Evolutionary conservation across 2,797 vertebrate genomes (phyloP).

Genomic region (Fratercula arctica): DNA sequence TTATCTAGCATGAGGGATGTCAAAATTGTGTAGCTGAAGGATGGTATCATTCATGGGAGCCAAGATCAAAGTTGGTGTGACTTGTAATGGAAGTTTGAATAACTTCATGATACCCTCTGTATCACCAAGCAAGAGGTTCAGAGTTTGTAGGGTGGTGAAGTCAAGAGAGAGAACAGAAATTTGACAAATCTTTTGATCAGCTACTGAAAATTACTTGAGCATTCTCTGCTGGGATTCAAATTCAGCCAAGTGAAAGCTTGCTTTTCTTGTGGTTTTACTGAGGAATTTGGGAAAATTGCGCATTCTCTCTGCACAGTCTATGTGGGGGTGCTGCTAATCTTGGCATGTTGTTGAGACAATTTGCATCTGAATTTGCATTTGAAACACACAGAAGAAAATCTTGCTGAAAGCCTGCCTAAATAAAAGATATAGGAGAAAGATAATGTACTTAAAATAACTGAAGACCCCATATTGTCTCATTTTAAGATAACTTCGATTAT

Average conservation of each 20-base stretch:
- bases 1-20: not conserved
- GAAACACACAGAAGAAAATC: constrained; percentile 5
- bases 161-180: not conserved
- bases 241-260: not conserved
- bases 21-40: not conserved
- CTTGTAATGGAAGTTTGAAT: not conserved
- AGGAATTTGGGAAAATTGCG: not conserved
- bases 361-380: constrained; percentile 38
- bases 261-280: not conserved
- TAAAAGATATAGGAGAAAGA: not conserved
- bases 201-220: not conserved
- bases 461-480: not conserved
- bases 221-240: not conserved
- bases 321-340: not conserved
- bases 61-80: not conserved
- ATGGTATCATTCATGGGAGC: not conserved
- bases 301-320: not conserved
- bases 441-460: not conserved
- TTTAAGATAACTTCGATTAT: not conserved
- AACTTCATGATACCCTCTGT: not conserved
- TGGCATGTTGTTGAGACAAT: constrained; percentile 4
- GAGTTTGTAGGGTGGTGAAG: not conserved
- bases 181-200: not conserved
- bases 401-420: not conserved
- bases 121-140: not conserved